These are phyloP conservation scores for Lepidothrix coronata DNA, from an alignment of 2,113 vertebrate genomes.

Conservation along the genomic window DNA sequence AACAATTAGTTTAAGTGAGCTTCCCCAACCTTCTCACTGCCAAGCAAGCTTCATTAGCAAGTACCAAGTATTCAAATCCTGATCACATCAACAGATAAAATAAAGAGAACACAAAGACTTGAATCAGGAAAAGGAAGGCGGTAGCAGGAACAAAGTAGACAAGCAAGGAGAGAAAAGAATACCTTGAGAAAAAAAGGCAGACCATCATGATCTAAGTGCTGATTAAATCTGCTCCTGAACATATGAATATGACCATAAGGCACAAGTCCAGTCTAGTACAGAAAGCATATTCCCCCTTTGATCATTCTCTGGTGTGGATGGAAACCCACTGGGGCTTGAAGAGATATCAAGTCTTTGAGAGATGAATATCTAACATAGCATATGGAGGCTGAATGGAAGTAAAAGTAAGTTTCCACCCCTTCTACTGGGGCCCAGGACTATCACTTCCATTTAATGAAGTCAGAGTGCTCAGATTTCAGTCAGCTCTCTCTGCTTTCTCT, in stretches of 20 bases:
- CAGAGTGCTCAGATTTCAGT: background rate
- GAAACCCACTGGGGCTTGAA: constrained; percentile 4
- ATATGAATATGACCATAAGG: background rate
- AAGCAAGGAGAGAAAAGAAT: background rate
- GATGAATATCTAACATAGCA: constrained; percentile 10
- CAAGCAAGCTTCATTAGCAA: constrained; percentile 1
- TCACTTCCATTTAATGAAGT: constrained; percentile 4
- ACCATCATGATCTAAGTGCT: background rate
- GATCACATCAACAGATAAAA: constrained; percentile 21
- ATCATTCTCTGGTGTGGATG: background rate
- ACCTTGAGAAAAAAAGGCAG: background rate
- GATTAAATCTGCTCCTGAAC: background rate
- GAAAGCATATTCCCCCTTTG: background rate
- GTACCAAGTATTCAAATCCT: background rate
- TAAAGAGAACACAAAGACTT: background rate
- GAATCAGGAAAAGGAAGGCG: background rate
- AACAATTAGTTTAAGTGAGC: background rate
- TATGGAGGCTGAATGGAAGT: background rate
- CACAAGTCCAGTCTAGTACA: background rate
- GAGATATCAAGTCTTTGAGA: background rate
- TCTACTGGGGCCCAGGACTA: background rate
- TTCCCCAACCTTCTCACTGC: background rate
- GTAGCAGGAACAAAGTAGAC: background rate
- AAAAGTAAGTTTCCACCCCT: background rate
- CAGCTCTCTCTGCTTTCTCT: background rate